These are phyloP conservation scores for Drosophila nr. perissopoda DNA, from an alignment of 2,888 invertebrate genomes.

Conservation along the genomic window DNA sequence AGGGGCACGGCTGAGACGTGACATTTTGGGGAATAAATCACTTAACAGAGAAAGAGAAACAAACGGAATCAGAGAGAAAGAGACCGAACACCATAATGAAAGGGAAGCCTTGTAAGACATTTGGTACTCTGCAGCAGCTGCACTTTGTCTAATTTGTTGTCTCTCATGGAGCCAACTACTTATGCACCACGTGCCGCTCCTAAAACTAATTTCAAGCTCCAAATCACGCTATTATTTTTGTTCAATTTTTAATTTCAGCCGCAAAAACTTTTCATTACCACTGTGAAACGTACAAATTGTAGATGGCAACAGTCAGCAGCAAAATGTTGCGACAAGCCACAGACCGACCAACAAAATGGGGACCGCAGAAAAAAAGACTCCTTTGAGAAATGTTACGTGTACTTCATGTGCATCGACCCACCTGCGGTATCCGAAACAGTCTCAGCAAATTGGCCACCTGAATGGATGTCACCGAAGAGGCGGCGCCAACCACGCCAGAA, in stretches of 20 bases:
- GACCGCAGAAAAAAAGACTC: not conserved
- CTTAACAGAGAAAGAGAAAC: not conserved
- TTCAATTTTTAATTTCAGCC: conserved; percentile 62
- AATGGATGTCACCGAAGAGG: conserved; percentile 97
- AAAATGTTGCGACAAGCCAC: conserved; percentile 12
- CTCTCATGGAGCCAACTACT: conserved; percentile 32
- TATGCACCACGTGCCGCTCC: conserved; percentile 43
- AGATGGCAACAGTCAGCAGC: not conserved
- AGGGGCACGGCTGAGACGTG: conserved; percentile 58
- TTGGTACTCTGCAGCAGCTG: conserved; percentile 44
- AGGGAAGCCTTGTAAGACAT: conserved; percentile 7
- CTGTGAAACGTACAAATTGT: conserved; percentile 12
- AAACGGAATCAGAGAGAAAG: not conserved
- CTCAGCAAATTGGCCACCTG: conserved; percentile 97
- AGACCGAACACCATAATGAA: not conserved
- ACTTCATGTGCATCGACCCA: conserved; percentile 54
- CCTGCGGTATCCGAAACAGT: conserved; percentile 95
- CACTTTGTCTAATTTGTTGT: conserved; percentile 49
- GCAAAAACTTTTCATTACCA: conserved; percentile 26
- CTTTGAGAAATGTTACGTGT: conserved; percentile 5
- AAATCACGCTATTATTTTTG: conserved; percentile 28
- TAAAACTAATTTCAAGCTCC: conserved; percentile 32
- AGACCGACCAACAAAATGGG: not conserved
- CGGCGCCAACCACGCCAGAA: conserved; percentile 94
- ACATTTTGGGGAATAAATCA: conserved; percentile 36